phyloP scores from a whole-genome alignment of 2,797 vertebrate genomes.

The Falco concolor region DNA sequence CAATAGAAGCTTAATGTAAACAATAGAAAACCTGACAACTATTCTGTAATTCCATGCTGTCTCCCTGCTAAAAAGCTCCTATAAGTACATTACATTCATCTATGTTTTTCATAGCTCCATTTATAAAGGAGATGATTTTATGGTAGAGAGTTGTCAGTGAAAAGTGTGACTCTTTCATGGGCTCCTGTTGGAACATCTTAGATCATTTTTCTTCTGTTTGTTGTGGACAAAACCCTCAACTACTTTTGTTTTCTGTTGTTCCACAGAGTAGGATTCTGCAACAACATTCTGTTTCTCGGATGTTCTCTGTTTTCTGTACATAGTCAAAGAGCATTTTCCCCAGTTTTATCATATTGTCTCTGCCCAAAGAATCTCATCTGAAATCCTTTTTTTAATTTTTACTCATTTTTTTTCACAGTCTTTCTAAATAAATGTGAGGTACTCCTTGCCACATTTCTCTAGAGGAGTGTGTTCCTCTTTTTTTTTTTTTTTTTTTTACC shows the following conservation, averaged over 20 bases:
- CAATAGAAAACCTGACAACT: not conserved
- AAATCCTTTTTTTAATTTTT: not conserved
- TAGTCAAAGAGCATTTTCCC: not conserved
- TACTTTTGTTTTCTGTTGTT: not conserved
- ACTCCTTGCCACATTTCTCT: not conserved
- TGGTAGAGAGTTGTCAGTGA: not conserved
- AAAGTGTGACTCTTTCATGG: not conserved
- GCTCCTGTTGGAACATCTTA: not conserved
- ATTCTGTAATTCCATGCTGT: not conserved
- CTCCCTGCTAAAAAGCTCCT: not conserved
- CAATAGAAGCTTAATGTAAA: not conserved
- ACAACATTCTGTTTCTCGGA: not conserved
- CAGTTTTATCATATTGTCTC: not conserved
- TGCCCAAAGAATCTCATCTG: not conserved
- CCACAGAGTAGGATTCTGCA: not conserved
- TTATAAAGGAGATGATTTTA: not conserved
- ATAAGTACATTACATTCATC: not conserved
- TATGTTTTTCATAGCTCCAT: not conserved
- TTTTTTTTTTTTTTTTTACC: not conserved
- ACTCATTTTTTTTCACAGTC: not conserved
- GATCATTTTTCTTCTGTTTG: not conserved
- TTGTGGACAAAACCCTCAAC: not conserved
- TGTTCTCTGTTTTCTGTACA: not conserved
- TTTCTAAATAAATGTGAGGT: not conserved
- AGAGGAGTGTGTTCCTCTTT: not conserved